Evolutionary conservation across 1,140 invertebrate genomes (phyloP), one percentile per base, ranked within the genome.

Genomic region (Drosophila kurseongensis): DNA sequence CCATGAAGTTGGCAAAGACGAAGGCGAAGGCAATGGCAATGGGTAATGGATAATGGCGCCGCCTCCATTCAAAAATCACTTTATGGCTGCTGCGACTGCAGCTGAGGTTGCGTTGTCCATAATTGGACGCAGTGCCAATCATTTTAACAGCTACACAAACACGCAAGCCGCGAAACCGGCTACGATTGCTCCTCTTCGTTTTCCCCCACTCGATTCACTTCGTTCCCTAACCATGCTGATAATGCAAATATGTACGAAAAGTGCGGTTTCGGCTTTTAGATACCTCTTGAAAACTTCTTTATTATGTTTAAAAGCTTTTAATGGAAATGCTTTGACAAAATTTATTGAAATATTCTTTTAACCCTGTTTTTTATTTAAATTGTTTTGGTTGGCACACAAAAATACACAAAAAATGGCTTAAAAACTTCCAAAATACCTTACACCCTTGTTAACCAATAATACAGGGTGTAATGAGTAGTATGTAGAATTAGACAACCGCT

Each of bases 91-190:
- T 42, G 63, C 54, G 59, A n/a, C 40, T 59, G 60, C 65, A 42
- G 59, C 68, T 50, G 51, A 47, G 66, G 54, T 48, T 71, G 74
- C 59, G 65, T 69, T 68, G 75, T 61, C 75, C 84, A 88, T 88
- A 88, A 88, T 88, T 88, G 83, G 84, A 78, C 67, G 84, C 84
- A 85, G 78, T 88, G 83, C 83, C 83, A 88, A 88, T 88, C 83
- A 88, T 88, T 88, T 88, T 88, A 88, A 88, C 83, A 88, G 83
- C 84, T 89, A 89, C 84, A 81, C 84, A 88, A 86, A 86, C 83
- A 88, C 83, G 79, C 83, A 74, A 68, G 54, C 48, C 60, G 29
- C 59, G 35, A 57, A 80, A 75, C 58, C 57, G 52, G 60, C 61
- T 62, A 29, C 36, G 54, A 52, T 55, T 47, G 62, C 41, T 59